These are phyloP conservation scores for Coleophora deauratella DNA, from an alignment of 2,888 invertebrate genomes.

Conservation along the genomic window DNA sequence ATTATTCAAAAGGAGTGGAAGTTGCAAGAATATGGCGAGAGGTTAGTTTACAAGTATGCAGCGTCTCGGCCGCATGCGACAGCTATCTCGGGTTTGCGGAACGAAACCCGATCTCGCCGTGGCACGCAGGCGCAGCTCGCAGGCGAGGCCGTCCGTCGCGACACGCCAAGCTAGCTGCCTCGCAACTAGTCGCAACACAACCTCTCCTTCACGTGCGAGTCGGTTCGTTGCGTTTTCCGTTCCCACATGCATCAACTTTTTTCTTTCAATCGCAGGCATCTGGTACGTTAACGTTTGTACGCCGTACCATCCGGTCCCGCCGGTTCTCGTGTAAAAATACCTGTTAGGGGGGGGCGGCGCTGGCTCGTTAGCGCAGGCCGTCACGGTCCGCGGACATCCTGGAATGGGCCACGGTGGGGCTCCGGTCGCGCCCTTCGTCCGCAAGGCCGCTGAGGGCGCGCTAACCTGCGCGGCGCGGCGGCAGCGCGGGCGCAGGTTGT, in stretches of 20 bases:
- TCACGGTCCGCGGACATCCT: conserved; percentile 28
- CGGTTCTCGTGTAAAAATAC: conserved; percentile 14
- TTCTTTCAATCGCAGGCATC: conserved; percentile 4
- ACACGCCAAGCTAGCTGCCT: conserved; percentile 14
- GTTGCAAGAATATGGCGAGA: conserved; percentile 44
- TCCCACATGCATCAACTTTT: conserved; percentile 26
- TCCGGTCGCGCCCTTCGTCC: conserved; percentile 27
- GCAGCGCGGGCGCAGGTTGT: conserved; percentile 28
- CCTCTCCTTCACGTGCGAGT: conserved; percentile 21
- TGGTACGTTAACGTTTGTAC: conserved; percentile 3
- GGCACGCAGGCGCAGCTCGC: conserved; percentile 59
- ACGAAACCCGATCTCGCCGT: conserved; percentile 63
- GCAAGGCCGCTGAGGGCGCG: conserved; percentile 42
- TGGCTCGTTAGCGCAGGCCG: conserved; percentile 20
- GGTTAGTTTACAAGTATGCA: conserved; percentile 47
- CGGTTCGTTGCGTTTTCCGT: conserved; percentile 25
- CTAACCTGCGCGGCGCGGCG: conserved; percentile 44
- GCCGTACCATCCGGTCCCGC: conserved; percentile 13
- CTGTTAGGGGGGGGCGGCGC: conserved; percentile 6
- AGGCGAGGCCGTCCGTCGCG: conserved; percentile 47
- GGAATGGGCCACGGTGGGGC: conserved; percentile 23
- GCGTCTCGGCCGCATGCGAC: conserved; percentile 36
- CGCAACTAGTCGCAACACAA: conserved; percentile 2
- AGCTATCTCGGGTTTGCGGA: conserved; percentile 69
- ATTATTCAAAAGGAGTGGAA: conserved; percentile 56